Conservation (phyloP, 2,797 vertebrate species). For the Aldrovandia affinis region DNA sequence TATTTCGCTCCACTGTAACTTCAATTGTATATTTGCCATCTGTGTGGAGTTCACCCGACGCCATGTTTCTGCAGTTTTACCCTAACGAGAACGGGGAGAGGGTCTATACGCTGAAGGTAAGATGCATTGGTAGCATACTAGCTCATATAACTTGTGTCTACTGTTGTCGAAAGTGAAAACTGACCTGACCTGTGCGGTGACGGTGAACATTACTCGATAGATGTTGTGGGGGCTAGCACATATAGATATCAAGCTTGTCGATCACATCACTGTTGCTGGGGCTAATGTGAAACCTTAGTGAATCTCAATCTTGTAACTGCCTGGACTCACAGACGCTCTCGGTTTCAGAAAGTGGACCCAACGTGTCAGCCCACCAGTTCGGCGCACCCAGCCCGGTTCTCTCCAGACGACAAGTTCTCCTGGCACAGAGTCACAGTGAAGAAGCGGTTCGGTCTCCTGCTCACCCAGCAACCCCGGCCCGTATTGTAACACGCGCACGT, state of each 20-base stretch:
- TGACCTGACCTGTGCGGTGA: neutral
- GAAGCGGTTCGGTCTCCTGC: constrained; percentile 84
- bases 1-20: neutral
- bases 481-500: constrained; percentile 64
- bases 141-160: neutral
- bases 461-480: constrained; percentile 85
- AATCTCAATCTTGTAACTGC: neutral
- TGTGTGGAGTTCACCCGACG: neutral
- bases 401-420: constrained; percentile 90
- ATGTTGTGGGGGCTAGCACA: too few species aligned
- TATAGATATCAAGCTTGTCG: too few species aligned
- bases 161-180: neutral
- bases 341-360: constrained; percentile 74
- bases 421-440: constrained; percentile 83
- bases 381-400: constrained; percentile 89
- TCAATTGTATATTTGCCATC: neutral
- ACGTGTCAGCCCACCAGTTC: constrained; percentile 79
- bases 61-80: constrained; percentile 87
- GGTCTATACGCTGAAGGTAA: constrained; percentile 88
- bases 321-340: neutral
- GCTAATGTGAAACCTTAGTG: neutral
- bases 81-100: constrained; percentile 79
- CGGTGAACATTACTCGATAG: neutral
- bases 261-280: too few species aligned
- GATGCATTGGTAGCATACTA: neutral